A percentile compares a stretch with the other conserved stretches of the same genome.
Evolutionary conservation across 2,888 invertebrate genomes (phyloP).

Genomic region (Trisateles emortualis): DNA sequence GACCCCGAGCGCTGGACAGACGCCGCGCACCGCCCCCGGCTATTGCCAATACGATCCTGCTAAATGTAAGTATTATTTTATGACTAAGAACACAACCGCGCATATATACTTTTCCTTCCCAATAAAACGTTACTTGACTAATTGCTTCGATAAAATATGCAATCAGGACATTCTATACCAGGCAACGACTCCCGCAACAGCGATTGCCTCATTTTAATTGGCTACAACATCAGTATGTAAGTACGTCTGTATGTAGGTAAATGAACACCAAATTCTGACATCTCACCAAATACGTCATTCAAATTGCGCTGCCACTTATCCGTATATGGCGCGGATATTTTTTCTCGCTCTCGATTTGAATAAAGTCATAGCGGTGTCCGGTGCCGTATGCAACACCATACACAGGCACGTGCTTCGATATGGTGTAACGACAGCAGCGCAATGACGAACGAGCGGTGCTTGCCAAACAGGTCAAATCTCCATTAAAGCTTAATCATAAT

Average conservation of each 20-base stretch:
- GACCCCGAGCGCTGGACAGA: slow-evolving; percentile 66
- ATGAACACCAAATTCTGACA: slow-evolving; percentile 61
- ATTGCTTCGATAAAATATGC: slow-evolving; percentile 2
- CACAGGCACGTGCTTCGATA: slow-evolving; percentile 64
- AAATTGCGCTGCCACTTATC: slow-evolving; percentile 59
- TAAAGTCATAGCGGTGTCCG: slow-evolving; percentile 75
- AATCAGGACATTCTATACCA: neutral
- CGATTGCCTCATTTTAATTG: slow-evolving; percentile 38
- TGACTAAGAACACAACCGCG: slow-evolving; percentile 48
- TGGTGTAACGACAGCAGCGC: slow-evolving; percentile 61
- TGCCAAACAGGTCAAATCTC: slow-evolving; percentile 62
- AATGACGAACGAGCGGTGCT: slow-evolving; percentile 68
- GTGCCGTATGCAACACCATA: slow-evolving; percentile 66
- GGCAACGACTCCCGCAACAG: slow-evolving; percentile 13
- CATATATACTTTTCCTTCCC: slow-evolving; percentile 17
- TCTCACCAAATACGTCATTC: slow-evolving; percentile 69
- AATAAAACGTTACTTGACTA: slow-evolving; percentile 11
- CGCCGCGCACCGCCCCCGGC: slow-evolving; percentile 72
- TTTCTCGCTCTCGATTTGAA: slow-evolving; percentile 68
- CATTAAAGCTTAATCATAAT: slow-evolving; percentile 69
- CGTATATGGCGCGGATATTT: slow-evolving; percentile 62
- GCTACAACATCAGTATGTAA: slow-evolving; percentile 32
- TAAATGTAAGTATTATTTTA: slow-evolving; percentile 68
- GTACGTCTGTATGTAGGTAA: slow-evolving; percentile 44
- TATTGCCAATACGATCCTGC: slow-evolving; percentile 69